Evolutionary conservation across 2,113 vertebrate species (phyloP).

Genomic region (Blennius ocellaris): DNA sequence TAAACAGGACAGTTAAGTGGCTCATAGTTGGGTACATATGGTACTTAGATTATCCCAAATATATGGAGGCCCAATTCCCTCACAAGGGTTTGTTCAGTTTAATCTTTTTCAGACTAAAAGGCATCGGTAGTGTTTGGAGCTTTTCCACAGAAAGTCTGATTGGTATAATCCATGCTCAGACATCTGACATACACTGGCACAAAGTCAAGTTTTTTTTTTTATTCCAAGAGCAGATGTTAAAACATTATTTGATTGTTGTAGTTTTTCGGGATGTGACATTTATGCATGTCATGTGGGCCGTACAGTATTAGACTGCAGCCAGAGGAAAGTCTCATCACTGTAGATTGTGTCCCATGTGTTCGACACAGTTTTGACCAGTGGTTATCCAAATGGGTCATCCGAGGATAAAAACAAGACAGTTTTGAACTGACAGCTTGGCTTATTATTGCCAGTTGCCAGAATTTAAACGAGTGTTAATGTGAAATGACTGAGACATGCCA

Average conservation of each 20-base stretch:
- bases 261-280: not conserved
- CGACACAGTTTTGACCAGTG: conserved; percentile 50
- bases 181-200: conserved; percentile 12
- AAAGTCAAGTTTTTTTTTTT: conserved; percentile 7
- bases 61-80: conserved; percentile 5
- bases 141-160: conserved; percentile 27
- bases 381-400: conserved; percentile 65
- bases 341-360: conserved; percentile 15
- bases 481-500: conserved; percentile 43
- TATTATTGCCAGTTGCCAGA: conserved; percentile 48
- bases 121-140: conserved; percentile 15
- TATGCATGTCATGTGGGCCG: not conserved
- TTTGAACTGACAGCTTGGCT: conserved; percentile 39
- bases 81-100: conserved; percentile 21
- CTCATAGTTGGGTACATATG: conserved; percentile 22
- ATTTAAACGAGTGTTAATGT: conserved; percentile 51
- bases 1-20: conserved; percentile 32
- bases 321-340: conserved; percentile 12
- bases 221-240: not conserved
- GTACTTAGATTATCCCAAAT: conserved; percentile 43
- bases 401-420: conserved; percentile 53
- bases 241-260: not conserved
- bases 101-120: conserved; percentile 41
- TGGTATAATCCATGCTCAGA: conserved; percentile 19
- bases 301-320: not conserved